Base-by-base conservation (phyloP, 2,888 invertebrate species). In the Netelia melanura region DNA sequence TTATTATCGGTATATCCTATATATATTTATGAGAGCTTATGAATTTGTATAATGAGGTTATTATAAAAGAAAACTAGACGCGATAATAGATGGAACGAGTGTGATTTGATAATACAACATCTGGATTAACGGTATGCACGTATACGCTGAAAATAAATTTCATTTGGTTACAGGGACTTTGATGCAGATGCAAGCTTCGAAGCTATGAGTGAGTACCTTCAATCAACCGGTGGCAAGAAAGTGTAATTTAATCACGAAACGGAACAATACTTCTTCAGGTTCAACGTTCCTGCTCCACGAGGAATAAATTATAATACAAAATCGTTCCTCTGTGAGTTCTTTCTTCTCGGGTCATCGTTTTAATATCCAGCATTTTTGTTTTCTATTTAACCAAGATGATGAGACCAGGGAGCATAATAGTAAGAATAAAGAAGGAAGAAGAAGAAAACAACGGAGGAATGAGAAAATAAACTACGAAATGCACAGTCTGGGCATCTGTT, bases 161-260 rank as follows among this genome's bases (percentile, higher is more conserved):
- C 8, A 6, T 54, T n/a, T 56, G 43, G 14, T 25, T 30, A 2
- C n/a, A 80, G 83, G 1, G 11, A 84, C 77, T 84, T 72, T n/a
- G 76, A 84, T 52, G 11, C 86, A 0, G 83, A 83, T 43, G 80
- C 77, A 21, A 86, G 81, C 61, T n/a, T 81, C 3, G 76, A 81
- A 25, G 44, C 77, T 17, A 78, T 84, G 86, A 81, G 61, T 17
- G 72, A 76, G 11, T 75, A 85, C 23, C 81, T 84, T 67, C 80
- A 84, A 44, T 84, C 84, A 3, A 44, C 72, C 44, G 81, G 76
- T 68, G 74, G 68, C 8, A 25, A 48, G 17, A 81, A 67, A 17
- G 43, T 52, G 25, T 81, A 52, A 81, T 68, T 64, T 8, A 9
- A 43, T 76, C 11, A 65, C 25, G 23, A 11, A 6, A 65, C 25